phyloP scores from a whole-genome alignment of 2,113 vertebrate species.

The Axis porcinus region DNA sequence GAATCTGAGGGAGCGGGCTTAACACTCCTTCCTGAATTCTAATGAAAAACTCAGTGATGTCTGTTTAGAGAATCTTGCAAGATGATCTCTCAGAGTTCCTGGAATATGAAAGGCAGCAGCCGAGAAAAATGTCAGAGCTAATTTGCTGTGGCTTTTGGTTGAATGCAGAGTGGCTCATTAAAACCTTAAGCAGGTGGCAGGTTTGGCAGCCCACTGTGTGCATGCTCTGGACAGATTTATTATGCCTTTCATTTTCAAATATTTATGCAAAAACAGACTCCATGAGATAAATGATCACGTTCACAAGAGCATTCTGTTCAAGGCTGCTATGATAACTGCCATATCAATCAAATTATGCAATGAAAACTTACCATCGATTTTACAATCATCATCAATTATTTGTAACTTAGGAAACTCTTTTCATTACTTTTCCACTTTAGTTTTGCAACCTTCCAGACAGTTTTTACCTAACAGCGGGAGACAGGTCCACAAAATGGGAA shows the following conservation, averaged over 20 bases:
- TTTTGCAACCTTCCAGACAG: background rate
- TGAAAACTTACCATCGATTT: slow-evolving; percentile 72
- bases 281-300: slow-evolving; percentile 74
- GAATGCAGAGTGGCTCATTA: slow-evolving; percentile 73
- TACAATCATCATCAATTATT: slow-evolving; percentile 68
- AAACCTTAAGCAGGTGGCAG: slow-evolving; percentile 78
- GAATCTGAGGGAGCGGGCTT: background rate
- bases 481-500: background rate
- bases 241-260: slow-evolving; percentile 77
- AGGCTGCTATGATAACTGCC: slow-evolving; percentile 66
- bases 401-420: slow-evolving; percentile 49
- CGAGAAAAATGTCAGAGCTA: slow-evolving; percentile 61
- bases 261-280: slow-evolving; percentile 69
- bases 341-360: slow-evolving; percentile 70
- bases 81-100: background rate
- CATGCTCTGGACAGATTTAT: slow-evolving; percentile 73
- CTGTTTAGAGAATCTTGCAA: slow-evolving; percentile 40
- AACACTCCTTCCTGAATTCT: background rate
- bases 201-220: slow-evolving; percentile 70
- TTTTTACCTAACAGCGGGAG: background rate
- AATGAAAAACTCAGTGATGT: slow-evolving; percentile 33
- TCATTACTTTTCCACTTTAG: slow-evolving; percentile 41
- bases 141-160: slow-evolving; percentile 59
- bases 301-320: slow-evolving; percentile 71
- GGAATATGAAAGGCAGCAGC: background rate